A percentile compares a stretch with the other conserved stretches of the same genome.
Evolutionary conservation across 2,888 invertebrate species (phyloP).

Genomic region (Oligia latruncula): DNA sequence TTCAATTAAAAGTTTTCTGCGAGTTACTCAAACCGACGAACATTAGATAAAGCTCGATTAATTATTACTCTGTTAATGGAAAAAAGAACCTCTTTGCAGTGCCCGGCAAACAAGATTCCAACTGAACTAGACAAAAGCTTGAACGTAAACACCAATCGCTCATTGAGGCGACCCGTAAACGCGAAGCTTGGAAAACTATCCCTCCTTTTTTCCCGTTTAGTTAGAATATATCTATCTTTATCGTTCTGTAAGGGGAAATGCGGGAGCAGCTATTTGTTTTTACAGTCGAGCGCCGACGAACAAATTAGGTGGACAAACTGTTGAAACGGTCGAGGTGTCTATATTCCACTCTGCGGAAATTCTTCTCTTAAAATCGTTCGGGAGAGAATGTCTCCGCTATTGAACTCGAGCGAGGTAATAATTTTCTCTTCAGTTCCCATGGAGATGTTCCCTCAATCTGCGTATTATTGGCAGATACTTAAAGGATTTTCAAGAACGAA

Average conservation of each 20-base stretch:
- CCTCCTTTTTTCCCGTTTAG: conserved; percentile 78
- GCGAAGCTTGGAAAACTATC: conserved; percentile 80
- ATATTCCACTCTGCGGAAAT: conserved; percentile 86
- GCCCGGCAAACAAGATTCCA: conserved; percentile 84
- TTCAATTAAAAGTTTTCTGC: conserved; percentile 88
- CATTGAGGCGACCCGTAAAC: conserved; percentile 81
- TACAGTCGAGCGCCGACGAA: conserved; percentile 88
- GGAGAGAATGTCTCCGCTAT: conserved; percentile 81
- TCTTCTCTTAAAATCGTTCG: conserved; percentile 84
- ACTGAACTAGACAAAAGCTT: conserved; percentile 85
- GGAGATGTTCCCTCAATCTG: conserved; percentile 80
- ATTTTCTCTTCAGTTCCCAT: conserved; percentile 82
- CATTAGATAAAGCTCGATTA: conserved; percentile 86
- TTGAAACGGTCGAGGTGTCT: conserved; percentile 89
- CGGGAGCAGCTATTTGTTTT: conserved; percentile 88
- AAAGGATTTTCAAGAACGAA: conserved; percentile 77
- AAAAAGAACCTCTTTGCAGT: conserved; percentile 84
- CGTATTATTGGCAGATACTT: conserved; percentile 81
- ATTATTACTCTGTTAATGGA: conserved; percentile 86
- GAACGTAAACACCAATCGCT: conserved; percentile 85
- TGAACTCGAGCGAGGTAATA: conserved; percentile 83
- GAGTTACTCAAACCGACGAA: conserved; percentile 83
- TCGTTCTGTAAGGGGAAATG: conserved; percentile 83
- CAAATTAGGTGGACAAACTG: conserved; percentile 90
- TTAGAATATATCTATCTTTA: conserved; percentile 83